Conservation (phyloP, 2,888 invertebrate genomes). For the Drosophila maculinotata region DNA sequence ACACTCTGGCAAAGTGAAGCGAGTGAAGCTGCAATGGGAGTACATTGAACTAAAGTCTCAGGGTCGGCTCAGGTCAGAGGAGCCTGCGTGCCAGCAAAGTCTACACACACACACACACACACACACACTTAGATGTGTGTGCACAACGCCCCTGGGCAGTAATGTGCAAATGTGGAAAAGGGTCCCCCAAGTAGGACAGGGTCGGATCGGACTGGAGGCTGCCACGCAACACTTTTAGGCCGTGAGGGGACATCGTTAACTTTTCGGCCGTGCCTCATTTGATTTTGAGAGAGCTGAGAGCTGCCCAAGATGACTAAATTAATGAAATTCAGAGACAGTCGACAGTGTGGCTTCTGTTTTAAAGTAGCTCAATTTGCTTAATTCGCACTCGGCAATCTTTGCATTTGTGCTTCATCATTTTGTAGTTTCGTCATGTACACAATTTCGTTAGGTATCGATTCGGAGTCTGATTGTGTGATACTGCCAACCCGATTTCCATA, state of each 20-base stretch:
- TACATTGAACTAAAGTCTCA: constrained; percentile 44
- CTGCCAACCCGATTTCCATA: not conserved
- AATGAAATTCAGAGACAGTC: constrained; percentile 58
- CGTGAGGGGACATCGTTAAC: constrained; percentile 45
- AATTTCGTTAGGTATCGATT: constrained; percentile 1
- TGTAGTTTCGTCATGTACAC: constrained; percentile 9
- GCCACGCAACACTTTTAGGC: constrained; percentile 34
- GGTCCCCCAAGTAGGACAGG: constrained; percentile 43
- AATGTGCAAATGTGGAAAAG: constrained; percentile 49
- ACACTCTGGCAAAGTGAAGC: constrained; percentile 28
- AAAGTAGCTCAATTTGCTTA: not conserved
- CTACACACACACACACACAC: constrained; percentile 16
- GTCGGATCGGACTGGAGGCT: not conserved
- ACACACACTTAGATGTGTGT: too few species aligned
- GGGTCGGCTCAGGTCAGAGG: constrained; percentile 4
- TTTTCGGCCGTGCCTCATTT: constrained; percentile 57
- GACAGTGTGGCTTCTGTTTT: not conserved
- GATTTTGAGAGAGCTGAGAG: constrained; percentile 41
- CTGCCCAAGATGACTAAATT: constrained; percentile 55
- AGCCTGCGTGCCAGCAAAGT: constrained; percentile 1
- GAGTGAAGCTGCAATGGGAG: constrained; percentile 44
- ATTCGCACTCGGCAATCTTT: constrained; percentile 1
- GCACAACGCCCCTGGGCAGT: constrained; percentile 42
- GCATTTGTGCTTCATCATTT: not conserved
- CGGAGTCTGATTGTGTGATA: not conserved